phyloP scores from a whole-genome alignment of 2,797 vertebrate genomes.

The Sciurus carolinensis region DNA sequence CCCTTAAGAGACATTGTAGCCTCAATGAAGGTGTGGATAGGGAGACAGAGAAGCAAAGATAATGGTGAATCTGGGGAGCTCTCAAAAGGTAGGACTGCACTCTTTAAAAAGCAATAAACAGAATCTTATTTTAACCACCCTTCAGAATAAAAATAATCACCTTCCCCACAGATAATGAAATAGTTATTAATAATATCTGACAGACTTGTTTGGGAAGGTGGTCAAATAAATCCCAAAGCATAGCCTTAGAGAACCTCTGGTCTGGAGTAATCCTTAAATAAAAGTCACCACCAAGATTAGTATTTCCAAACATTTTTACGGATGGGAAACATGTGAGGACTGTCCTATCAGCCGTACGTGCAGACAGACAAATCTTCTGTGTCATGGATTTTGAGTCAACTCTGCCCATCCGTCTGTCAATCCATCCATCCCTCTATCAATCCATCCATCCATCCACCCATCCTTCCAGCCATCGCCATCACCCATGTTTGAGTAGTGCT shows the following conservation, averaged over 20 bases:
- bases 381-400: neutral
- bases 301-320: neutral
- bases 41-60: neutral
- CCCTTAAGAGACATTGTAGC: neutral
- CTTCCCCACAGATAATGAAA: neutral
- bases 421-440: neutral
- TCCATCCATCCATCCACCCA: neutral
- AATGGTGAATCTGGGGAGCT: neutral
- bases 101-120: neutral
- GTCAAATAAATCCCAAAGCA: neutral
- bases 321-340: neutral
- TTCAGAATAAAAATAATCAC: neutral
- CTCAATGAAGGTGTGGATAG: neutral
- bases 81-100: neutral
- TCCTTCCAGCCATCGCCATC: neutral
- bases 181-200: neutral
- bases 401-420: neutral
- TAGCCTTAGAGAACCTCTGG: neutral
- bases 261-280: neutral
- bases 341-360: neutral
- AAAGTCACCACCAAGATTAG: neutral
- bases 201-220: slow-evolving; percentile 10
- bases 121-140: neutral
- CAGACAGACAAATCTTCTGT: neutral
- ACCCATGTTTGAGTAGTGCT: neutral